phyloP scores from a whole-genome alignment of 2,797 vertebrate species.

The Sebastes alutus region DNA sequence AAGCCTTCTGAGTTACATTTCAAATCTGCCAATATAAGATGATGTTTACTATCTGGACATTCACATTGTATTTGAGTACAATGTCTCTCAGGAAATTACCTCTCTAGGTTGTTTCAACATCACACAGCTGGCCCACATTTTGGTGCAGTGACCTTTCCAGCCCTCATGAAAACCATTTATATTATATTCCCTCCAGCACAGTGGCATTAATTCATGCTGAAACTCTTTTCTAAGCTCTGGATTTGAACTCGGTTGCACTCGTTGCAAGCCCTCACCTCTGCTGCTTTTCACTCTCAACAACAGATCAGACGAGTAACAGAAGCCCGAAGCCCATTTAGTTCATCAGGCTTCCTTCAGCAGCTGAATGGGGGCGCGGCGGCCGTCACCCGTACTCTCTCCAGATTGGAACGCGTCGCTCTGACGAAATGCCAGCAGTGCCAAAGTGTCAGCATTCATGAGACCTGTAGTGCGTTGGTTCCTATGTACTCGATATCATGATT shows the following conservation, averaged over 20 bases:
- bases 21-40: slow-evolving; percentile 49
- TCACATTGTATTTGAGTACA: slow-evolving; percentile 49
- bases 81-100: slow-evolving; percentile 64
- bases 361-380: background rate
- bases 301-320: slow-evolving; percentile 50
- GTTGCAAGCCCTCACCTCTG: slow-evolving; percentile 46
- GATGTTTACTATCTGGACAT: slow-evolving; percentile 55
- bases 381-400: slow-evolving; percentile 25
- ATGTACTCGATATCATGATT: slow-evolving; percentile 34
- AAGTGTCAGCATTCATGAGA: slow-evolving; percentile 43
- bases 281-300: slow-evolving; percentile 44
- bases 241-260: slow-evolving; percentile 55
- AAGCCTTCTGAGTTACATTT: slow-evolving; percentile 45
- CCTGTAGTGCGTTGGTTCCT: slow-evolving; percentile 19
- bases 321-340: slow-evolving; percentile 54
- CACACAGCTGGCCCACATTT: slow-evolving; percentile 58
- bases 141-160: slow-evolving; percentile 73
- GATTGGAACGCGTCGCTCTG: slow-evolving; percentile 29
- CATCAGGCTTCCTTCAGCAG: slow-evolving; percentile 23
- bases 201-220: slow-evolving; percentile 70
- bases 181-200: slow-evolving; percentile 66
- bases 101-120: slow-evolving; percentile 59
- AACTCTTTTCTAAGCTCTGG: slow-evolving; percentile 58
- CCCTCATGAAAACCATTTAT: slow-evolving; percentile 69
- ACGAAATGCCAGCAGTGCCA: slow-evolving; percentile 44